phyloP scores from a whole-genome alignment of 1,140 invertebrate species.

The Vanessa tameamea region DNA sequence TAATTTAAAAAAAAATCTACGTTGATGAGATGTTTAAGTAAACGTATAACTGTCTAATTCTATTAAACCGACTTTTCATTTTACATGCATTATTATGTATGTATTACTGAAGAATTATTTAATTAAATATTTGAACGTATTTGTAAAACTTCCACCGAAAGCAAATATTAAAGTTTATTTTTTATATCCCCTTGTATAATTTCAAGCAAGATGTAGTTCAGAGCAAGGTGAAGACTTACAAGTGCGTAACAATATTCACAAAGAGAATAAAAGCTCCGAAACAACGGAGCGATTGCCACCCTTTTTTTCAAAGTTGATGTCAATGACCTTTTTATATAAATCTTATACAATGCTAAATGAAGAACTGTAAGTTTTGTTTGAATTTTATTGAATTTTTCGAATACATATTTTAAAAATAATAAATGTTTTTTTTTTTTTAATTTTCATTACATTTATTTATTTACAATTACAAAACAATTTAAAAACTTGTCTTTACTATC shows the following conservation, averaged over 20 bases:
- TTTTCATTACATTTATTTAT: no score
- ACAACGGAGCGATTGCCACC: slow-evolving; percentile 53
- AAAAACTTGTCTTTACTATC: no score
- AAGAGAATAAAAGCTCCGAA: slow-evolving; percentile 52
- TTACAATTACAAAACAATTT: no score
- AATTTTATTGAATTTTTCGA: neutral
- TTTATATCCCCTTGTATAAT: slow-evolving; percentile 31
- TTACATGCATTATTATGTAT: no score
- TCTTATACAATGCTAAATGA: slow-evolving; percentile 14
- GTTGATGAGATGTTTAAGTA: no score
- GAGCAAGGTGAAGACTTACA: slow-evolving; percentile 57
- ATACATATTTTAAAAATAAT: neutral
- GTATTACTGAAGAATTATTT: no score
- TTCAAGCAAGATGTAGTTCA: slow-evolving; percentile 34
- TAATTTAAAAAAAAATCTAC: no score
- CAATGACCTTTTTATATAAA: slow-evolving; percentile 46
- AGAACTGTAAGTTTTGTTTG: neutral
- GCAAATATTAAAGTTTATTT: neutral
- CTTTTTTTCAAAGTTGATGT: slow-evolving; percentile 44
- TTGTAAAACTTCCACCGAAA: neutral
- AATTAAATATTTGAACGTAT: no score
- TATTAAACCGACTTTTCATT: no score
- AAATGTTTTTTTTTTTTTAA: no score
- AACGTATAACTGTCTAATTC: no score
- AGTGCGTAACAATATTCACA: slow-evolving; percentile 61